Evolutionary conservation across 2,113 vertebrate genomes (phyloP), one percentile per base, ranked within the genome.

Genomic region (Helogale parvula): DNA sequence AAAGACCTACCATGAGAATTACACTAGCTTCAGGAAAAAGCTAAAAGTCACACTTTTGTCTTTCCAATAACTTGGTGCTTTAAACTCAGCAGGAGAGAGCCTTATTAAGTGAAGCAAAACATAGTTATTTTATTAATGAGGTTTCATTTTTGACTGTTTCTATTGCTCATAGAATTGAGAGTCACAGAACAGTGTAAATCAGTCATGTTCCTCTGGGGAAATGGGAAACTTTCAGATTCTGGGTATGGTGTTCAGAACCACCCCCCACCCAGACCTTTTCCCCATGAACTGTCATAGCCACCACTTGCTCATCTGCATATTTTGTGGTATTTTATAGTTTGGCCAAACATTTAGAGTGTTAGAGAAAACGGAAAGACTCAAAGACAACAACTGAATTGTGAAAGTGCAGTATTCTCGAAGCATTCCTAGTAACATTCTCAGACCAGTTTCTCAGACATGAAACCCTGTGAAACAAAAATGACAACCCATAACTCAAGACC

Each of bases 111-210:
- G 71, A 68, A 81, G 50, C 27, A 72, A 69, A 76, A 96, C 96
- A 83, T 87, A 84, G 93, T n/a, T 87, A 84, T 96, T 93, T n/a
- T 87, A 84, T 96, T 93, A 96, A 87, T 72, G 80, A 93, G 41
- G 71, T 92, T 97, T 84, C 65, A 80, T 88, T 88, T 93, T 88
- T 77, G 9, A 94, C 86, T 45, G 8, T 94, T 97, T 93, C 60
- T 5, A 63, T 94, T 95, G 90, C 69, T 93, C 69, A 57, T 96
- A 47, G 88, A 82, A 93, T 27, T 82, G 72, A 95, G 91, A 87
- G 27, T 91, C 31, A 68, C 2, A 77, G 81, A 21, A 84, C 16
- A 14, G 23, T 52, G 19, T 65, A 90, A 79, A 14, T 10, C 71
- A 74, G 21, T 19, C 87, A 77, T 31, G 21, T 71, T 76, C 25